phyloP scores from a whole-genome alignment of 2,113 vertebrate genomes.

The Entomyzon cyanotis region DNA sequence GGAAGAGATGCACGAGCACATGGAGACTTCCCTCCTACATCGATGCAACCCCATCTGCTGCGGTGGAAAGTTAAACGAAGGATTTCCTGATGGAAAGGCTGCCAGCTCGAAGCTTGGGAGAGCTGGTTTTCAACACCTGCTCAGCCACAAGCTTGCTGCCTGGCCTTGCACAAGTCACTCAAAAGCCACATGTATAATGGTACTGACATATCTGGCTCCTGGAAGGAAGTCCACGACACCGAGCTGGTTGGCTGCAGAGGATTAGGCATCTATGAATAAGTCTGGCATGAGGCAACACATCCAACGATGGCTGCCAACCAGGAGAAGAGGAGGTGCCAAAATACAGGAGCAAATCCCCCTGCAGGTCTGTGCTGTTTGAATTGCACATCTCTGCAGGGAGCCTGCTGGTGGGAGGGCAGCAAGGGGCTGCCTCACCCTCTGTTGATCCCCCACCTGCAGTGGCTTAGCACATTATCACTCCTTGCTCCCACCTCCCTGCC shows the following conservation, averaged over 20 bases:
- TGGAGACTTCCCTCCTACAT: background rate
- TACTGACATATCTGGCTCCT: conserved; percentile 23
- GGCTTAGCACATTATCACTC: background rate
- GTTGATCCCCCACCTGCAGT: background rate
- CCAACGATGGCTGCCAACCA: background rate
- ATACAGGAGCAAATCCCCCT: background rate
- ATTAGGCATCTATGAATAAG: conserved; percentile 13
- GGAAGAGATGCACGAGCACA: fast-evolving
- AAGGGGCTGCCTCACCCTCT: background rate
- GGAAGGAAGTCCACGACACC: background rate
- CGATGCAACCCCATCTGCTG: background rate
- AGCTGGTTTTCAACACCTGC: conserved; percentile 50
- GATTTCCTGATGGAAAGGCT: conserved; percentile 16
- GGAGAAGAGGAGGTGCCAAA: background rate
- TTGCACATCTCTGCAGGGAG: fast-evolving
- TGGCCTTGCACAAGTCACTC: conserved; percentile 5
- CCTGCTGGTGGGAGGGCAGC: background rate
- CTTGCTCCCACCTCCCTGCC: background rate
- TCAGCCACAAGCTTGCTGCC: conserved; percentile 6
- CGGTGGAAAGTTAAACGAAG: background rate
- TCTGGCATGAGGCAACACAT: background rate
- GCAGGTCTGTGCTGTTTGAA: background rate
- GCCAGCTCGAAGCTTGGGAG: background rate
- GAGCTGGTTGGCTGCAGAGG: background rate
- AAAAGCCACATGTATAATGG: background rate